phyloP scores from a whole-genome alignment of 1,140 invertebrate genomes.

The Philotrypesis tridentata region DNA sequence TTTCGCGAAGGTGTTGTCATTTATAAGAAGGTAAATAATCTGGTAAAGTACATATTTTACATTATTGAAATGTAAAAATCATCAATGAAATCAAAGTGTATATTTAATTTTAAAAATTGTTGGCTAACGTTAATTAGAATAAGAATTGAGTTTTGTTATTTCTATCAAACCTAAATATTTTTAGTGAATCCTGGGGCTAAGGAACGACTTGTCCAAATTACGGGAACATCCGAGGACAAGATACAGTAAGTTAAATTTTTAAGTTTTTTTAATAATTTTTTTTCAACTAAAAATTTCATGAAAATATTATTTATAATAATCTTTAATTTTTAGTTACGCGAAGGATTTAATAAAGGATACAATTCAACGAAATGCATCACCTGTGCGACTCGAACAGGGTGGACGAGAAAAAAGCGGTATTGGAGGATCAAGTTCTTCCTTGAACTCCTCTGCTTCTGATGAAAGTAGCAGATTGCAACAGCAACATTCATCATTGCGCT shows the following conservation, averaged over 20 bases:
- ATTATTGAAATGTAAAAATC: no score
- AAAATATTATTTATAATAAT: slow-evolving; percentile 31
- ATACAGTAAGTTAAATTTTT: slow-evolving; percentile 81
- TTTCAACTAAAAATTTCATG: slow-evolving; percentile 9
- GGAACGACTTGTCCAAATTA: slow-evolving; percentile 94
- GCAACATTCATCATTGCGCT: slow-evolving; percentile 62
- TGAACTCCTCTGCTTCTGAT: slow-evolving; percentile 85
- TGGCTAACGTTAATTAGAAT: slow-evolving; percentile 54
- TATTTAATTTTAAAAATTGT: no score
- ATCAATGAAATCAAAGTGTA: no score
- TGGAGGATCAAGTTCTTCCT: slow-evolving; percentile 78
- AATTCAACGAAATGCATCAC: slow-evolving; percentile 92
- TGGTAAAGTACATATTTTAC: no score
- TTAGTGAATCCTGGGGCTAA: slow-evolving; percentile 92
- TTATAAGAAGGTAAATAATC: no score
- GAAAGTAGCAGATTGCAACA: slow-evolving; percentile 75
- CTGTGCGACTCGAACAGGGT: slow-evolving; percentile 81
- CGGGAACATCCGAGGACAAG: slow-evolving; percentile 91
- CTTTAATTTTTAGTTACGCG: slow-evolving; percentile 80
- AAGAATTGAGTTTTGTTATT: slow-evolving; percentile 5
- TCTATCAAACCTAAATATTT: neutral
- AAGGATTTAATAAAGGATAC: slow-evolving; percentile 94
- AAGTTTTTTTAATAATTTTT: neutral
- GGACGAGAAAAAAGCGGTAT: slow-evolving; percentile 76
- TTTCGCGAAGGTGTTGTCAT: no score